Percentiles rank a stretch among this genome's conserved stretches.
phyloP scores from a whole-genome alignment of 2,888 invertebrate species.

The Colostygia pectinataria region DNA sequence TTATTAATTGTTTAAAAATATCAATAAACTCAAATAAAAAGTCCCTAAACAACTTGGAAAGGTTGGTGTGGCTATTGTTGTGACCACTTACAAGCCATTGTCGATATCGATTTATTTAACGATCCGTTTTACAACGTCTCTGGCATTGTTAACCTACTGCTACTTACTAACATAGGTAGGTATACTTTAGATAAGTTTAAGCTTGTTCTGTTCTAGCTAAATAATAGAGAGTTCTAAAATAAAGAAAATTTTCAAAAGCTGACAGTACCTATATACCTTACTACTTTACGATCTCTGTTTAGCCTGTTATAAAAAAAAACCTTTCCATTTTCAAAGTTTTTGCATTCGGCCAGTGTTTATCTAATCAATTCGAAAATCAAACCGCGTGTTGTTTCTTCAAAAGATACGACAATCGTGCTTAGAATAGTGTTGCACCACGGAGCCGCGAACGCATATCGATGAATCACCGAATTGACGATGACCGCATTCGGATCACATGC shows the following conservation, averaged over 20 bases:
- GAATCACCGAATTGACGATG: constrained; percentile 23
- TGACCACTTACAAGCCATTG: constrained; percentile 4
- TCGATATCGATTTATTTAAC: constrained; percentile 12
- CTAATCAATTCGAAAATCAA: constrained; percentile 16
- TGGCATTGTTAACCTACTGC: constrained; percentile 4
- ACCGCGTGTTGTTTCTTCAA: constrained; percentile 19
- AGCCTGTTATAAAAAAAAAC: neutral
- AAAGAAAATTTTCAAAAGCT: too few species aligned
- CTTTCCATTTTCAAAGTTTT: constrained; percentile 4
- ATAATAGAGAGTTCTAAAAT: neutral
- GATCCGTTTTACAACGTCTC: constrained; percentile 7
- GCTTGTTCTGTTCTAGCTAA: too few species aligned
- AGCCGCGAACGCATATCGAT: constrained; percentile 32
- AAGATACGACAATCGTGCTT: constrained; percentile 33
- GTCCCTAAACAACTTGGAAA: too few species aligned
- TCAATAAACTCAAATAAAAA: too few species aligned
- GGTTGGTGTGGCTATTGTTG: neutral
- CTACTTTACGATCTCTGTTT: too few species aligned
- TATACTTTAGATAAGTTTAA: too few species aligned
- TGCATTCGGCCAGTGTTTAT: neutral
- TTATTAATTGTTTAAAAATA: too few species aligned
- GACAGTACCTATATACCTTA: too few species aligned
- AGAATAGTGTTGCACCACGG: constrained; percentile 40
- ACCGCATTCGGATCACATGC: constrained; percentile 30
- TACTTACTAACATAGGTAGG: constrained; percentile 1